phyloP scores from a whole-genome alignment of 2,888 invertebrate species.

The Osmoderma eremita region DNA sequence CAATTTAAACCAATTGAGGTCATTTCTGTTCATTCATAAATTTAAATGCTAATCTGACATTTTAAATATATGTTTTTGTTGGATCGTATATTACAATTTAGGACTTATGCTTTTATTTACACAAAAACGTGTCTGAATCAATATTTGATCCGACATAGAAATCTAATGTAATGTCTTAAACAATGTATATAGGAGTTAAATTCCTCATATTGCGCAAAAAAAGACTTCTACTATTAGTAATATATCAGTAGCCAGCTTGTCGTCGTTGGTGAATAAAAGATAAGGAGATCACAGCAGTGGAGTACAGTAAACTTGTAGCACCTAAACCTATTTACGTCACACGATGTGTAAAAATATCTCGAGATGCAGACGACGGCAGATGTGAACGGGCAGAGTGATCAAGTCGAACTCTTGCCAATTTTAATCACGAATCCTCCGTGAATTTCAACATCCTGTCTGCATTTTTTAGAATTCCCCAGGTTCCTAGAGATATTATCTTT shows the following conservation, averaged over 20 bases:
- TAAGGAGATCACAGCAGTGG: conserved; percentile 12
- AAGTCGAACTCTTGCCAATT: conserved; percentile 28
- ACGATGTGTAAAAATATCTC: conserved; percentile 43
- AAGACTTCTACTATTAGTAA: conserved; percentile 12
- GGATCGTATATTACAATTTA: too few species aligned
- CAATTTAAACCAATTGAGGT: too few species aligned
- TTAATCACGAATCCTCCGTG: conserved; percentile 41
- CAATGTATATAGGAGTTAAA: background rate
- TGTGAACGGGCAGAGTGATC: conserved; percentile 30
- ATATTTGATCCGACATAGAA: too few species aligned
- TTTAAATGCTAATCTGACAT: too few species aligned
- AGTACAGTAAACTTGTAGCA: conserved; percentile 20
- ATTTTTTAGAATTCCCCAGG: conserved; percentile 28
- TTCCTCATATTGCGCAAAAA: conserved; percentile 1
- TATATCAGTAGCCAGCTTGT: conserved; percentile 37
- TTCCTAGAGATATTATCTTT: conserved; percentile 7
- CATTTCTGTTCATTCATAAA: too few species aligned
- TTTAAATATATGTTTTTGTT: too few species aligned
- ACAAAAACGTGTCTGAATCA: too few species aligned
- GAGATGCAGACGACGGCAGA: conserved; percentile 43
- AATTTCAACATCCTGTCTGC: conserved; percentile 43
- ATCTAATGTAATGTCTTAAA: too few species aligned
- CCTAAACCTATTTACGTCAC: conserved; percentile 42
- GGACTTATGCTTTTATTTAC: too few species aligned
- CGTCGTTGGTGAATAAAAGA: conserved; percentile 27